Percentiles rank a stretch among this genome's conserved stretches.
Conservation (phyloP, 2,113 vertebrate genomes). For the Alligator mississippiensis region DNA sequence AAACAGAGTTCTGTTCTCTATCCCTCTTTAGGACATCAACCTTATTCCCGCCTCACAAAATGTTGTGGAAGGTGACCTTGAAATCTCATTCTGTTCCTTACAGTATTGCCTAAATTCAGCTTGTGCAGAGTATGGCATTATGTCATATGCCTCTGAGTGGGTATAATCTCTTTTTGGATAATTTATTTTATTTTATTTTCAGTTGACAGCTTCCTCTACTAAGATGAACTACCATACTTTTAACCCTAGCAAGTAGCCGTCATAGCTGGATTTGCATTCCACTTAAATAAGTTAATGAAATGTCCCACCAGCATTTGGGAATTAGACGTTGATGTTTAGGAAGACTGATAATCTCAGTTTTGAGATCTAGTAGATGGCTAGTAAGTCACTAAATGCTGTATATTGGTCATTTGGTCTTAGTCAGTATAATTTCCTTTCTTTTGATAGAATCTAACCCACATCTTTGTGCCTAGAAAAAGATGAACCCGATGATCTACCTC, state of each 20-base stretch:
- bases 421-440: not conserved
- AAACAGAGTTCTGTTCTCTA: no score
- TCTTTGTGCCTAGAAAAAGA: not conserved
- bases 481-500: not conserved
- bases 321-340: not conserved
- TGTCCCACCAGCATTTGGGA: not conserved
- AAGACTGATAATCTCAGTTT: not conserved
- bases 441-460: not conserved
- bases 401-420: not conserved
- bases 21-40: not conserved
- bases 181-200: not conserved
- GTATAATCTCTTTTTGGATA: not conserved
- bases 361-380: not conserved
- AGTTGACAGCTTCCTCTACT: not conserved
- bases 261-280: not conserved
- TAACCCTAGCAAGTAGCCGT: not conserved
- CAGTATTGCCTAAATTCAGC: not conserved
- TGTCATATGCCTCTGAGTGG: not conserved
- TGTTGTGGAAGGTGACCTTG: not conserved
- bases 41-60: rapidly evolving
- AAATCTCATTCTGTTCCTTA: not conserved
- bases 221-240: not conserved
- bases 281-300: not conserved
- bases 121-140: not conserved
- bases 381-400: not conserved